phyloP scores from a whole-genome alignment of 2,888 invertebrate species.

The Dione juno region DNA sequence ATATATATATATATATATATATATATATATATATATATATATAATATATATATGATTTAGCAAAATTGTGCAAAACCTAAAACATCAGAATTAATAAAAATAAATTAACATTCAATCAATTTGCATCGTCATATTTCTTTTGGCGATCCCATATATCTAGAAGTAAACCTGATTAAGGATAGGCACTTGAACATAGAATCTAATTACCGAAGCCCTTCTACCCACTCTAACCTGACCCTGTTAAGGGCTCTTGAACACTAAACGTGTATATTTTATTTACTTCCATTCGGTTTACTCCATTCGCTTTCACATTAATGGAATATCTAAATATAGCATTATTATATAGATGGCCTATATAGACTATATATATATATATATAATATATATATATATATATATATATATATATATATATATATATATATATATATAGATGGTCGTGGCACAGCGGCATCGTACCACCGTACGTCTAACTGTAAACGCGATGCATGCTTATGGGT shows the following conservation, averaged over 20 bases:
- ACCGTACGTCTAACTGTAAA: too few species aligned
- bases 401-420: too few species aligned
- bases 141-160: slow-evolving; percentile 2
- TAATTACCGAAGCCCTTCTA: slow-evolving; percentile 45
- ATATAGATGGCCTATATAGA: too few species aligned
- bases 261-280: slow-evolving; percentile 32
- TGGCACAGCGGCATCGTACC: too few species aligned
- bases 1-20: too few species aligned
- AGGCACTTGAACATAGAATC: slow-evolving; percentile 40
- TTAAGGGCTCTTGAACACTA: slow-evolving; percentile 30
- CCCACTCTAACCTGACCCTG: slow-evolving; percentile 36
- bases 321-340: neutral
- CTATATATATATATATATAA: too few species aligned
- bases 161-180: slow-evolving; percentile 33
- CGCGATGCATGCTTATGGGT: too few species aligned
- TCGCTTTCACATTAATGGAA: slow-evolving; percentile 9
- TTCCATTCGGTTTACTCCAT: slow-evolving; percentile 12
- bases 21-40: too few species aligned
- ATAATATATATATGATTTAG: too few species aligned
- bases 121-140: neutral
- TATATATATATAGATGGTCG: too few species aligned
- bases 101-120: neutral
- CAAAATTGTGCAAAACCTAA: too few species aligned
- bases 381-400: too few species aligned
- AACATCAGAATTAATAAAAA: neutral